phyloP scores from a whole-genome alignment of 2,113 vertebrate genomes.

The Marmota flaviventris region DNA sequence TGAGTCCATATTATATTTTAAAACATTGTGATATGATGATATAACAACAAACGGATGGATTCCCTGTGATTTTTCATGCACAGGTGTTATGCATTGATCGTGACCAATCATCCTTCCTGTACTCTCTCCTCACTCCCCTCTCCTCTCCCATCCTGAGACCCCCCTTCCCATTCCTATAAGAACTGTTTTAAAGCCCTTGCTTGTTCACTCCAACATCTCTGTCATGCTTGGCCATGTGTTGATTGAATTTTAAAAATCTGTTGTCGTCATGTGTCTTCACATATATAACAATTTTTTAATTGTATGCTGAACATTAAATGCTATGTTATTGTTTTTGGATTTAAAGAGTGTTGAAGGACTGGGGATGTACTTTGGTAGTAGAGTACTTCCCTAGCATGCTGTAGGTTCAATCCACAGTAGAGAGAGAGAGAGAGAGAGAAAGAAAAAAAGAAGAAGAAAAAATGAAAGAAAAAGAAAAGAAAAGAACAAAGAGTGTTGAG shows the following conservation, averaged over 20 bases:
- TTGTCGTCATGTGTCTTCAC: neutral
- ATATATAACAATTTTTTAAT: neutral
- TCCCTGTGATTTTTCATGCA: neutral
- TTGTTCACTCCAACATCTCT: slow-evolving; percentile 26
- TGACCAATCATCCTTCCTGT: neutral
- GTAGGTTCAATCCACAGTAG: no score
- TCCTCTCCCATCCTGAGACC: neutral
- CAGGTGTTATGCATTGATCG: neutral
- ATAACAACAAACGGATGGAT: neutral
- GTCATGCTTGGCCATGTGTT: neutral
- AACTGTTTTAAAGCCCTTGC: neutral
- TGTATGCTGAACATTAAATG: neutral
- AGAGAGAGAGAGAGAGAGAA: no score
- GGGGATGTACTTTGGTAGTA: no score
- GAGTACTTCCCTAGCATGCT: no score
- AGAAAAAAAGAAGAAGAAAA: no score
- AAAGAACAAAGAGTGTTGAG: neutral
- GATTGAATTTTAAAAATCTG: neutral
- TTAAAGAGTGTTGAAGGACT: neutral
- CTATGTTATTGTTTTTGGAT: neutral
- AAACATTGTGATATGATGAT: neutral
- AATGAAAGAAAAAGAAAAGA: neutral
- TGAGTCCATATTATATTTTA: neutral
- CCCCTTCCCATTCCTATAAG: neutral
- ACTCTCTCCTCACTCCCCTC: neutral